Evolutionary conservation across 2,113 vertebrate species (phyloP), one percentile per base, ranked within the genome.

Genomic region (Eublepharis macularius): DNA sequence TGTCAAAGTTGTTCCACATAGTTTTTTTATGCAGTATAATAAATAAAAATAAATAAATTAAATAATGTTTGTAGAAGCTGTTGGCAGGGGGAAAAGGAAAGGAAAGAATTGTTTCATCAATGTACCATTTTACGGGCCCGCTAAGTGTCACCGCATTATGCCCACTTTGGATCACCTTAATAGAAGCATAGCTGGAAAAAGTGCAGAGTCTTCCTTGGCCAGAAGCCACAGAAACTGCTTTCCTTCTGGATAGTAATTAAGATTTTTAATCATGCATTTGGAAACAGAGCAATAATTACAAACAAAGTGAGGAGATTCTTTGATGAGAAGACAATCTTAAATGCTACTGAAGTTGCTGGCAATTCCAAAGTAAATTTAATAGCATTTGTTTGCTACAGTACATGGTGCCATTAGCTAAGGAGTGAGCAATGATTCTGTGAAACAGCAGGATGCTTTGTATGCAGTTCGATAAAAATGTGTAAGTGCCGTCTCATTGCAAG

Each of bases 321-420:
- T 87, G 91, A 83, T 17, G 19, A 19, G 68, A 90, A 84, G 26
- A 76, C 14, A 83, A 81, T 83, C 41, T 63, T 43, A 75, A n/a
- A 32, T 39, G 21, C 2, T n/a, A 51, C 12, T 65, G 82, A 86
- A 70, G 43, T 76, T 81, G 34, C 43, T 68, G 68, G 47, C 1
- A 81, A 75, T 84, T 90, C 77, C 39, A 88, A 90, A 91, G 83
- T 86, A 90, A 79, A 85, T 86, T 92, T 86, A 89, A 88, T 73
- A 83, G 45, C 74, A 81, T 88, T 73, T 91, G 2, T 63, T 89
- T 32, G 39, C 66, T 83, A 39, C 29, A 51, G 54, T 51, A 91
- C 80, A 87, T 57, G 90, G 85, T 16, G 86, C 32, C 70, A 90
- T n/a, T 73, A 92, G 34, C 34, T 83, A 87, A 90, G 83, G 92